Evolutionary conservation across 2,797 vertebrate genomes (phyloP).

Genomic region (Acipenser oxyrinchus): DNA sequence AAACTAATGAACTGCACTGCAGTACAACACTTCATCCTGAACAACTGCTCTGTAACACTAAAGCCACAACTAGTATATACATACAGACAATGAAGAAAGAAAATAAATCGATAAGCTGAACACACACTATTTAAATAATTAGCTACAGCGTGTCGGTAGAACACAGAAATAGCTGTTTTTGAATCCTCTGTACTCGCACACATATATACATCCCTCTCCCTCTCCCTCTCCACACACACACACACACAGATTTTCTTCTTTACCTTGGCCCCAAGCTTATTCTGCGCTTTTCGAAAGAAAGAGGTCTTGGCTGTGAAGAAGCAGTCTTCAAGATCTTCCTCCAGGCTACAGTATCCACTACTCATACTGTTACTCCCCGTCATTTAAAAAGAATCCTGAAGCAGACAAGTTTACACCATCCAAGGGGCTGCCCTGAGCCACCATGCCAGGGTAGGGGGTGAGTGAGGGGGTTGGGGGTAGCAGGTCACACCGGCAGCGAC

Average conservation of each 20-base stretch:
- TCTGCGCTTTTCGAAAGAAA: slow-evolving; percentile 64
- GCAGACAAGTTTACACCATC: slow-evolving; percentile 29
- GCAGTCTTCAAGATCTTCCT: slow-evolving; percentile 81
- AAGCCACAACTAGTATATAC: no score
- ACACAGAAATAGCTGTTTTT: no score
- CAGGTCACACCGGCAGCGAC: slow-evolving; percentile 24
- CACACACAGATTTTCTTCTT: neutral
- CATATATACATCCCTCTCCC: no score
- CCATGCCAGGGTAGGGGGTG: slow-evolving; percentile 28
- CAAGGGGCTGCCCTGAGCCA: slow-evolving; percentile 10
- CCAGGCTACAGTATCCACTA: slow-evolving; percentile 94
- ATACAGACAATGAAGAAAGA: no score
- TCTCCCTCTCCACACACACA: no score
- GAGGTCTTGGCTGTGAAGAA: slow-evolving; percentile 96
- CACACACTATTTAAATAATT: no score
- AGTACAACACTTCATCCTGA: no score
- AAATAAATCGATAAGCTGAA: no score
- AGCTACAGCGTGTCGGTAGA: no score
- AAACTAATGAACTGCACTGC: no score
- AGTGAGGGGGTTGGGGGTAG: slow-evolving; percentile 13
- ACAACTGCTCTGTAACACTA: no score
- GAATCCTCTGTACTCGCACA: no score
- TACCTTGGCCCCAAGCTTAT: slow-evolving; percentile 56
- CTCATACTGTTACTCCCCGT: slow-evolving; percentile 93
- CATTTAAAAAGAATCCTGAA: slow-evolving; percentile 49